Evolutionary conservation across 2,888 invertebrate species (phyloP), one percentile per base, ranked within the genome.

Genomic region (Elmis aenea): DNA sequence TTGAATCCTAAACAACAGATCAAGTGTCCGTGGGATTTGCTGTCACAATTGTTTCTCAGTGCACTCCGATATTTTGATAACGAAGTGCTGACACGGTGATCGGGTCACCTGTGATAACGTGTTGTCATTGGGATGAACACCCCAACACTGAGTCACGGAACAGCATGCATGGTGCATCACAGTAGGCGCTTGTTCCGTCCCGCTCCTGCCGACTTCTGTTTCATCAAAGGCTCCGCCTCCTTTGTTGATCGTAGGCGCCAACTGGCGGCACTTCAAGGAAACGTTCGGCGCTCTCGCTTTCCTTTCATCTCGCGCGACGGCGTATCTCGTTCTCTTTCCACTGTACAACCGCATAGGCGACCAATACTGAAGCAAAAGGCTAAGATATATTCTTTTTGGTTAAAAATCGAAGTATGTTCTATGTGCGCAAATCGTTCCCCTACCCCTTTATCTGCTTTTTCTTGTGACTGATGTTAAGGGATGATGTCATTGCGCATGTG

Each of bases 161-260:
- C 54, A 52, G 58, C 62, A 59, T 59, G 70, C 74, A 69, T 68
- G 71, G 74, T 75, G 75, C 75, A 75, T 76, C 75, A 72, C 69
- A 73, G 73, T 72, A 51, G 56, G 50, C 54, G 50, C 52, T 45
- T 42, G 48, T 50, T 53, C 58, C 50, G 42, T 58, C 56, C 56
- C 55, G 52, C 51, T 51, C 42, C 28, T 35, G 40, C 49, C 52
- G 55, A 52, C 56, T 57, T 54, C 55, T 55, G 71, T 70, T 72
- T 66, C 70, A 72, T 69, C 70, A 68, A 69, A 70, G 69, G 73
- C 77, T 73, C 76, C 77, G 76, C 77, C 77, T 73, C 69, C 70
- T 70, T 70, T 73, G 76, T 65, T 65, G 67, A 60, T 58, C 55
- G 53, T 52, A 55, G 66, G 60, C 65, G 62, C 62, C 64, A 59